Conservation (phyloP, 64 coral and sea anemone species). For the Pocillopora damicornis region DNA sequence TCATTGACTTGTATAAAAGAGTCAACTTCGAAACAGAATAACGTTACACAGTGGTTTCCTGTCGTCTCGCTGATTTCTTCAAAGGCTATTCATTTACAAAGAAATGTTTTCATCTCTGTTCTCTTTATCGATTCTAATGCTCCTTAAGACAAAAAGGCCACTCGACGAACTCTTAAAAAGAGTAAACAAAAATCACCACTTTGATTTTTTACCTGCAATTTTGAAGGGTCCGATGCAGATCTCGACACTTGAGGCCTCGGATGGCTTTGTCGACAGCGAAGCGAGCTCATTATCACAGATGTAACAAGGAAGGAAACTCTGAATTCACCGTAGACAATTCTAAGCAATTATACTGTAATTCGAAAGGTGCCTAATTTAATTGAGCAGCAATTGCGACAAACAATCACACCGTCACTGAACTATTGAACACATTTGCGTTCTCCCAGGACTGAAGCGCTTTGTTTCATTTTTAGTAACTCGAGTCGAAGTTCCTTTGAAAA, state of each 20-base stretch:
- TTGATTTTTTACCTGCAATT: background rate
- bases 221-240: background rate
- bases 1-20: too few relatives aligned
- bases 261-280: slow-evolving; percentile 15
- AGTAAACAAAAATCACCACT: background rate
- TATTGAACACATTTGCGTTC: background rate
- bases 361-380: slow-evolving; percentile 30
- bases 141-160: background rate
- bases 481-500: background rate
- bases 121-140: background rate
- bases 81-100: background rate
- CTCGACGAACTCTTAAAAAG: background rate
- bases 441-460: background rate
- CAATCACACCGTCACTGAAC: background rate
- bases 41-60: too few relatives aligned
- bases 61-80: too few relatives aligned
- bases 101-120: background rate
- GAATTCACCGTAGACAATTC: background rate
- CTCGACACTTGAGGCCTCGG: background rate
- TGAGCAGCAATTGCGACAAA: background rate
- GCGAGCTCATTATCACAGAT: background rate
- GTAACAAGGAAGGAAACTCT: background rate
- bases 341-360: slow-evolving; percentile 14
- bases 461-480: background rate
- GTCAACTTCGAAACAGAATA: too few relatives aligned